These are phyloP conservation scores for Heliconius sara DNA, from an alignment of 2,888 invertebrate genomes.

Conservation along the genomic window DNA sequence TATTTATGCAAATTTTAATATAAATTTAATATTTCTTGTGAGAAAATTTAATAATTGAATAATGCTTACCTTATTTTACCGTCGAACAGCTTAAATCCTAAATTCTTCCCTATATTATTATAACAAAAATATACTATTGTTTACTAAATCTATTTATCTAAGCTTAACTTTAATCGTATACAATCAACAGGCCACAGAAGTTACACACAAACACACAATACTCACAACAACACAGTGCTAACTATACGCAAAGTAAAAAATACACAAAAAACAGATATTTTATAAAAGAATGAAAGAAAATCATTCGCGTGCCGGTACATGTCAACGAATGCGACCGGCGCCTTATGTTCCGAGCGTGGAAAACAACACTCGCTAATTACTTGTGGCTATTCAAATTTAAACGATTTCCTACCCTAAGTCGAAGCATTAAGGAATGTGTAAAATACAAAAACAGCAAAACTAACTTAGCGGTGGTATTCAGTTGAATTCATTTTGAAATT, in stretches of 20 bases:
- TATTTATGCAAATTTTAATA: neutral
- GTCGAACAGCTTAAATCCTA: neutral
- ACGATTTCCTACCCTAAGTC: conserved; percentile 55
- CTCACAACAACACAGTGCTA: conserved; percentile 43
- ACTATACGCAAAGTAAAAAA: conserved; percentile 45
- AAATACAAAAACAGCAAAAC: conserved; percentile 48
- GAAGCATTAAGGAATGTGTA: conserved; percentile 40
- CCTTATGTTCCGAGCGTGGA: conserved; percentile 65
- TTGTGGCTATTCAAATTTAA: conserved; percentile 38
- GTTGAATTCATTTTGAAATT: conserved; percentile 76
- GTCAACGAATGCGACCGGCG: conserved; percentile 75
- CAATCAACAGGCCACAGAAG: conserved; percentile 49
- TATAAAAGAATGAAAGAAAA: conserved; percentile 72
- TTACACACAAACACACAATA: conserved; percentile 41
- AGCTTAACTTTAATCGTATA: conserved; percentile 46
- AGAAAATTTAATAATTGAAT: neutral
- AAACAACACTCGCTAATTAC: conserved; percentile 56
- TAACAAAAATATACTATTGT: neutral
- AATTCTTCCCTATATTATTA: neutral
- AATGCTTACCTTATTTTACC: neutral
- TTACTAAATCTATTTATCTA: neutral
- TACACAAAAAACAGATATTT: conserved; percentile 54
- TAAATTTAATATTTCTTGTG: neutral
- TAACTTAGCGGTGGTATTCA: conserved; percentile 60
- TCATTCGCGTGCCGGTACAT: conserved; percentile 81